phyloP scores from a whole-genome alignment of 1,140 invertebrate species.

The Diachasma alloeum region DNA sequence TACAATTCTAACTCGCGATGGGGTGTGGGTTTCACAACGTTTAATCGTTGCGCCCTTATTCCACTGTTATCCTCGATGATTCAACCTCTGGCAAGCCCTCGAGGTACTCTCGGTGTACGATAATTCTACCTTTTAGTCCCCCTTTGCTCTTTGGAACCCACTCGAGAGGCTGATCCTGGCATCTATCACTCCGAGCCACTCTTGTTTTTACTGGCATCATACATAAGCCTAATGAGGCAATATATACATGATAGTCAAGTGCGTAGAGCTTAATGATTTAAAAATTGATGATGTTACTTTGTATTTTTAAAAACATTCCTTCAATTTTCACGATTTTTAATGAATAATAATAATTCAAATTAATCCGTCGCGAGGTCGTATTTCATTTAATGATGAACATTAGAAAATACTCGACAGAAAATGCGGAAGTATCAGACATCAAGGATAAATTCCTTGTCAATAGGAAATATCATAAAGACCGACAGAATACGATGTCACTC shows the following conservation, averaged over 20 bases:
- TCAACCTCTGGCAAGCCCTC: constrained; percentile 10
- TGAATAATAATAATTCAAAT: too few relatives aligned
- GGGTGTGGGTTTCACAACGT: constrained; percentile 3
- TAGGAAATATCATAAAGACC: background rate
- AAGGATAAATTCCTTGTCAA: background rate
- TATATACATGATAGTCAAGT: background rate
- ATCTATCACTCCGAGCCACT: background rate
- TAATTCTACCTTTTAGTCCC: constrained; percentile 4
- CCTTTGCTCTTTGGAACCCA: background rate
- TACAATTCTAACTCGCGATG: background rate
- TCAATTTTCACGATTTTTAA: too few relatives aligned
- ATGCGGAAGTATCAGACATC: too few relatives aligned
- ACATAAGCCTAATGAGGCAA: background rate
- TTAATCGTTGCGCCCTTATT: constrained; percentile 4
- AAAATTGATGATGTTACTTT: too few relatives aligned
- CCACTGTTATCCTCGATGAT: constrained; percentile 1
- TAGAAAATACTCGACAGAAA: too few relatives aligned
- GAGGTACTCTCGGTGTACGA: background rate
- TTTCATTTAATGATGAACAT: too few relatives aligned
- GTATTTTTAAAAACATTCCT: too few relatives aligned
- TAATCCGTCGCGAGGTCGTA: too few relatives aligned
- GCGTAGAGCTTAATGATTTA: background rate
- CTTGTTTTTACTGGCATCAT: background rate
- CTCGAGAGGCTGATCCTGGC: background rate
- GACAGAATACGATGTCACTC: background rate